phyloP scores from a whole-genome alignment of 2,113 vertebrate genomes.

The Fregetta grallaria region DNA sequence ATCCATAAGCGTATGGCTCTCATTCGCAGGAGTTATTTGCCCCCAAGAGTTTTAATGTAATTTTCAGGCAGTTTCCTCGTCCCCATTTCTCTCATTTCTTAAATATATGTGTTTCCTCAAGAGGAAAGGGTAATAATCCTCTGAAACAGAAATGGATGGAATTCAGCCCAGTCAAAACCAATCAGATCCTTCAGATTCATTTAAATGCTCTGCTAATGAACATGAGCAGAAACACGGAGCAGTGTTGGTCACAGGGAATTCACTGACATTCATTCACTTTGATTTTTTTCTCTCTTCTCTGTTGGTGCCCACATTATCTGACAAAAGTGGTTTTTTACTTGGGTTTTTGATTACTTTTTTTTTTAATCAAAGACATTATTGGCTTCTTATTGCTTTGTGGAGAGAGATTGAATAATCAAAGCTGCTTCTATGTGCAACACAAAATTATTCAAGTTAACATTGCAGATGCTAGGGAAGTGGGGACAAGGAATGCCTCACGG shows the following conservation, averaged over 20 bases:
- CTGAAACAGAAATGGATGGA: constrained; percentile 14
- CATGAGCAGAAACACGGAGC: not conserved
- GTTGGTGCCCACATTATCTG: not conserved
- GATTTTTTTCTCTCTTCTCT: not conserved
- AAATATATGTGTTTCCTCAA: constrained; percentile 16
- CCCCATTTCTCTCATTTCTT: constrained; percentile 22
- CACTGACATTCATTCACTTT: not conserved
- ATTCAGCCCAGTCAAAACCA: constrained; percentile 16
- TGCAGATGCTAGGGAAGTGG: not conserved
- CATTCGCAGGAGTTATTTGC: not conserved
- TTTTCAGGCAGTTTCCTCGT: constrained; percentile 34
- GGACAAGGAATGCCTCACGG: not conserved
- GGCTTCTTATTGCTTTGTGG: not conserved
- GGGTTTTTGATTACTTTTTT: not conserved
- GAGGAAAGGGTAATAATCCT: constrained; percentile 19
- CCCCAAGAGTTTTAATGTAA: constrained; percentile 41
- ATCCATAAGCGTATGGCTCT: not conserved
- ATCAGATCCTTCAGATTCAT: constrained; percentile 11
- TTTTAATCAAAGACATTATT: not conserved
- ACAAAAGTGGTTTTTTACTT: not conserved
- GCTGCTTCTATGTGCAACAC: not conserved
- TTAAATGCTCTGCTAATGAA: constrained; percentile 6
- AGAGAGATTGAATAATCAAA: not conserved
- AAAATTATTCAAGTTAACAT: not conserved
- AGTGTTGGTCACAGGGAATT: constrained; percentile 4